Evolutionary conservation across 2,888 invertebrate genomes (phyloP), one percentile per base, ranked within the genome.

Genomic region (Chloromyia formosa): DNA sequence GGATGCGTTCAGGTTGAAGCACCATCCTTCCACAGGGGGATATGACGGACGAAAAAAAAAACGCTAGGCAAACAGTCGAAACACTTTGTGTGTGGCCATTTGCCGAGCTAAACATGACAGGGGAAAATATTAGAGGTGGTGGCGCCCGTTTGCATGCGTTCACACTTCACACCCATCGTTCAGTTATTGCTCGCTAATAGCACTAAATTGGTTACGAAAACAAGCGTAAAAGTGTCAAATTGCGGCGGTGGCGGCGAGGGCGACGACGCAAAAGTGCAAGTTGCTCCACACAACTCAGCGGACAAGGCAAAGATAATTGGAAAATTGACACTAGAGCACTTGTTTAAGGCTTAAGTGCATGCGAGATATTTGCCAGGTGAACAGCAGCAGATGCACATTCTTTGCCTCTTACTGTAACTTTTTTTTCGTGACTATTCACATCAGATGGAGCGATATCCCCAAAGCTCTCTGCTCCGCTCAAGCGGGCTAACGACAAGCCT

Each of bases 301-400:
- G 40, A 69, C 69, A 69, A 45, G 56, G 69, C 54, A 40, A 64
- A 64, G 22, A 56, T 69, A 69, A 69, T 69, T 69, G 56, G 45
- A 69, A 69, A 69, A 69, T 53, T 69, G 69, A 56, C 69, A 69
- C 40, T 64, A 64, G 62, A 64, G 62, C 62, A 64, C 62, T 69
- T 69, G 69, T 54, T 69, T 69, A 56, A 27, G 16, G 64, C 14
- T 12, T 18, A 69, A 69, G 56, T 56, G 69, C 18, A 35, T 54
- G 22, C 69, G 27, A 69, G 69, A 69, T 69, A 69, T 69, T 69
- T 69, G 35, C 69, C 69, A 54, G 69, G 69, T 69, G 69, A 42
- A 35, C 27, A 35, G 27, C 27, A 35, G 3, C 54, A 64, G 62
- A 56, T 69, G 69, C 69, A 69, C 69, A 69, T 69, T 69, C 69